Base-by-base conservation (phyloP, 2,113 vertebrate genomes). In the Todiramphus chloris region DNA sequence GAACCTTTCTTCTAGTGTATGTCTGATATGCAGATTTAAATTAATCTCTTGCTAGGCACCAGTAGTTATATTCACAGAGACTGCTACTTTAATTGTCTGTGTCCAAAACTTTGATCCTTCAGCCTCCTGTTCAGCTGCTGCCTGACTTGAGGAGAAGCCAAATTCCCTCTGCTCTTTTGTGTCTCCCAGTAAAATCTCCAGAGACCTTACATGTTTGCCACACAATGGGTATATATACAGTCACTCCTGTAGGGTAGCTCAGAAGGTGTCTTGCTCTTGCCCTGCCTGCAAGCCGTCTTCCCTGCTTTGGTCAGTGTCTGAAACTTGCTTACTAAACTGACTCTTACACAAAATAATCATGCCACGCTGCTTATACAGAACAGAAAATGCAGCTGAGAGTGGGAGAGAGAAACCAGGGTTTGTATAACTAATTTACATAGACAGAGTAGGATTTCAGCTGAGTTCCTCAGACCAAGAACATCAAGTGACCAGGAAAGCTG, bases 381-480 rank as follows among this genome's bases (percentile, higher is more conserved):
- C 6, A 41, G 50, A 78, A 83, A 63, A 66, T 4, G 23, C 33
- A 81, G 10, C 30, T 69, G 35, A 44, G 39, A 58, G 2, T 2
- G 5, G 27, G 30, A 72, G 33, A 39, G 8, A 35, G 64, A 63
- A 91, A 37, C 3, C 2, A 5, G 28, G 16, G 19, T 80, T 37
- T 0, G 0, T 43, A 33, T 35, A 48, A 33, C 30, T 58, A 7
- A 27, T 70, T 41, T 37, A 33, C 0, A 0, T 3, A 27, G 58
- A 4, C 37, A 44, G 30, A 19, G 51, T 5, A 17, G 43, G 41
- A 55, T 67, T 83, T 84, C 60, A 66, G 9, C 10, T 2, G 30
- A 31, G 16, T 44, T 58, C n/a, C 18, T 15, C 13, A 31, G 73
- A 50, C 21, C 17, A 78, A 76, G 30, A 66, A 14, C 14, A 27